Evolutionary conservation across 1,140 invertebrate genomes (phyloP), one percentile per base, ranked within the genome.

Genomic region (Camponotus floridanus): DNA sequence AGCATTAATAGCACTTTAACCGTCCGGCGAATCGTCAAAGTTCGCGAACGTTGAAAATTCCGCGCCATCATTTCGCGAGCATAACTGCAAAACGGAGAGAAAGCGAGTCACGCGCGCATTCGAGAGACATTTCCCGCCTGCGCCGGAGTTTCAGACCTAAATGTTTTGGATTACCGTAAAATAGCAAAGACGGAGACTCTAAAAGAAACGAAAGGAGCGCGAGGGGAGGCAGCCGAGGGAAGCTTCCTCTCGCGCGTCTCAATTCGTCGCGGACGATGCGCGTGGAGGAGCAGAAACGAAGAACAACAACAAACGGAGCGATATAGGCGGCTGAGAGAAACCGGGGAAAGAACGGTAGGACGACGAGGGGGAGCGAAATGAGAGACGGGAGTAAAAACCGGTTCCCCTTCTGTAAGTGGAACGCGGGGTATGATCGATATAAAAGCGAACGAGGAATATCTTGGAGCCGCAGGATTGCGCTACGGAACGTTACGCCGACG

Each of bases 371-470:
- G 51, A n/a, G n/a, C 36, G 26, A 73, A 73, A 71, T 51, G 67
- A 86, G 67, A 86, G 61, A 84, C 51, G 31, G 18, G 36, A 83
- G 62, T 83, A 86, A 85, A 86, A 86, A 86, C 85, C 85, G 68
- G 85, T 86, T 86, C 9, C 45, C 45, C n/a, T 26, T 51, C 33
- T 31, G 64, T 81, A 86, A 86, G 76, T 86, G 65, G 78, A 86
- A 64, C 85, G 76, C 39, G 55, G 36, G 45, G 65, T 68, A 62
- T 33, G 36, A 31, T 26, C 65, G 85, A 80, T 83, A 67, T 68
- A 86, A 80, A 62, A 68, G 64, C 76, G 65, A 73, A 59, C 67
- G 39, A 73, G 21, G 51, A 68, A 13, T 55, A 55, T 83, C 68
- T 83, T 74, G 73, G 5, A 39, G 21, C 45, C 45, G 45, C 81